Percentiles rank a stretch among this genome's conserved stretches.
Evolutionary conservation across 1,140 invertebrate genomes (phyloP).

Genomic region (Lineus longissimus): DNA sequence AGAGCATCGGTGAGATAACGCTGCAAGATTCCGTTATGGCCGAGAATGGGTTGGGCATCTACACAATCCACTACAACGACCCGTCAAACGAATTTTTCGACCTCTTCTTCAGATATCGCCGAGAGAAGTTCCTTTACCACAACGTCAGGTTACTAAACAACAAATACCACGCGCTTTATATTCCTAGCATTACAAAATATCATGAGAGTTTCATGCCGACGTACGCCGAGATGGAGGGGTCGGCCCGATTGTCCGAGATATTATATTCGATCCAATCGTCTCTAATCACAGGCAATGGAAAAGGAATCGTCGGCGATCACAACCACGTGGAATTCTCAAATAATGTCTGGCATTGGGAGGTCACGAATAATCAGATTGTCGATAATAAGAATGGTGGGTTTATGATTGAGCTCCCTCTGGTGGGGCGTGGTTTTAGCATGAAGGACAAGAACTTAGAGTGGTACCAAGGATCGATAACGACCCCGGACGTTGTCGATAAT

Average conservation of each 20-base stretch:
- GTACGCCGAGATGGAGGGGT: constrained; percentile 48
- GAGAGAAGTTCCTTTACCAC: constrained; percentile 38
- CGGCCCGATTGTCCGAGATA: constrained; percentile 51
- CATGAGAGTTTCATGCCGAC: constrained; percentile 46
- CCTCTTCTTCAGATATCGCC: constrained; percentile 40
- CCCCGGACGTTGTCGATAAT: not conserved
- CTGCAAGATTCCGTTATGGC: constrained; percentile 60
- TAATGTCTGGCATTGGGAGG: constrained; percentile 52
- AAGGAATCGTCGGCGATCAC: constrained; percentile 46
- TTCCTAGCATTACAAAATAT: constrained; percentile 51
- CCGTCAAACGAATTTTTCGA: constrained; percentile 48
- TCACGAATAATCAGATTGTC: constrained; percentile 72
- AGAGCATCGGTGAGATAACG: no score
- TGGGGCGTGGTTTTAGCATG: constrained; percentile 11
- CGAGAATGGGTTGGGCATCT: constrained; percentile 75
- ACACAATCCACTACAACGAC: constrained; percentile 81
- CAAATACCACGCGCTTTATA: constrained; percentile 38
- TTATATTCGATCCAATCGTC: constrained; percentile 38
- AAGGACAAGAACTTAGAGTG: not conserved
- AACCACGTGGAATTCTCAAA: constrained; percentile 54
- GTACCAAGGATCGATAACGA: not conserved
- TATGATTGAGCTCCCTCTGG: constrained; percentile 59
- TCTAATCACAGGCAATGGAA: constrained; percentile 35
- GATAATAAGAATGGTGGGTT: constrained; percentile 71
- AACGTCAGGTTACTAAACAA: constrained; percentile 31